Base-by-base conservation (phyloP, 1,140 invertebrate genomes). In the Plectrocnemia conspersa region DNA sequence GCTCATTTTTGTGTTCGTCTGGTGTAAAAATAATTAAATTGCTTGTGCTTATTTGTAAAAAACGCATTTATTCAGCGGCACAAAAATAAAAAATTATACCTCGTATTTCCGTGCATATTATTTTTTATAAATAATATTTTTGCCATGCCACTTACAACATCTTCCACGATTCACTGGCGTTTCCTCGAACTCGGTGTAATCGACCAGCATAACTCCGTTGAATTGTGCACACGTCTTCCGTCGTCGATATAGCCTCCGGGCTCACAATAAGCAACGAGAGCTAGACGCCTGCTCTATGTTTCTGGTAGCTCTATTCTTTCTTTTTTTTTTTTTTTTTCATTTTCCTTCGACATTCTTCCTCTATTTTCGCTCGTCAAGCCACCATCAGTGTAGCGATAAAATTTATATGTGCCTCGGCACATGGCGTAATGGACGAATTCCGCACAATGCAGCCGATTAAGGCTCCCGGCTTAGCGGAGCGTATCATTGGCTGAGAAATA, bases 401-500 rank as follows among this genome's bases (percentile, higher is more conserved):
- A 56, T 56, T 50, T 61, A 57, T 61, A 56, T 57, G 54, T 56
- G 49, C 49, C 36, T 36, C 29, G 54, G 33, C 53, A 45, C 48
- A 25, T 46, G 44, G 29, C 52, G 25, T 56, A 60, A 60, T 53
- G 49, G 54, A 56, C 48, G 58, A 48, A 60, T 42, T 52, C 49
- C 48, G n/a, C 47, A 55, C 53, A 56, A 55, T 56, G 58, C 58
- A 60, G 54, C 56, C 54, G 54, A 56, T 56, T 60, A 56, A 60
- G 52, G 47, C 21, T 52, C n/a, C n/a, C n/a, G 49, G 53, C 55
- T 56, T 56, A 56, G 54, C 32, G 27, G 24, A 52, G 53, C 58
- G 58, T 52, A 57, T 61, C 57, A 61, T 61, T 61, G 59, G 46
- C 54, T 60, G 19, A 47, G 35, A 52, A 59, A 55, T 59, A 59